These are phyloP conservation scores for Perca flavescens DNA, from an alignment of 2,113 vertebrate genomes.

Conservation along the genomic window DNA sequence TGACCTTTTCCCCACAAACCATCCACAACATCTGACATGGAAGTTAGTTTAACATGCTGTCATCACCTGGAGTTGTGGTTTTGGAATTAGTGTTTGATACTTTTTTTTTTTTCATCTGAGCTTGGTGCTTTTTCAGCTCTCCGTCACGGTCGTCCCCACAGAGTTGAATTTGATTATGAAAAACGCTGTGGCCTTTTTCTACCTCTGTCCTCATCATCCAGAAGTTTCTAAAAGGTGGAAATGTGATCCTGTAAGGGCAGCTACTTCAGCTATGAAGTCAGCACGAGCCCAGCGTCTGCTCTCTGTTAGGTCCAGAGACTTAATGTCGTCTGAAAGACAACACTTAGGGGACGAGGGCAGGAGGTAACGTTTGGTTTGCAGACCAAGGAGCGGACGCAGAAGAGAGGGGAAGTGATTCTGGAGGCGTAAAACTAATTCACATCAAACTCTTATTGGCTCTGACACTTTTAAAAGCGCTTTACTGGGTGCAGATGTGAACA, in stretches of 20 bases:
- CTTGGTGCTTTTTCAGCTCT: too few relatives aligned
- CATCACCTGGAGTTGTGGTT: not conserved
- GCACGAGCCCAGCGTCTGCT: not conserved
- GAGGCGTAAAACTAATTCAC: not conserved
- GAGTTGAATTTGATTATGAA: not conserved
- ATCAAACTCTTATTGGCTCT: not conserved
- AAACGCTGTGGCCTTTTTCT: not conserved
- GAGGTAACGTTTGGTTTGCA: not conserved
- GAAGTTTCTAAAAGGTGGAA: not conserved
- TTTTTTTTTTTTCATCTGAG: too few relatives aligned
- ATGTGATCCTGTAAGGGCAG: not conserved
- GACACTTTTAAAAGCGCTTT: not conserved
- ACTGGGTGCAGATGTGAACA: not conserved
- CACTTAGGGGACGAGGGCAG: not conserved
- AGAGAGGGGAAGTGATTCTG: too few relatives aligned
- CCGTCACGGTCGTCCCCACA: too few relatives aligned
- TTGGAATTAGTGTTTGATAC: too few relatives aligned
- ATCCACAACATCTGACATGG: too few relatives aligned
- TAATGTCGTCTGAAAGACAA: constrained; percentile 36
- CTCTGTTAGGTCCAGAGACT: not conserved
- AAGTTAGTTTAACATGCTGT: too few relatives aligned
- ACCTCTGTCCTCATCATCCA: not conserved
- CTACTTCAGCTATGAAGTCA: constrained; percentile 13
- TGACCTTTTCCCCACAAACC: not conserved
- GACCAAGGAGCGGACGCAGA: too few relatives aligned